phyloP scores from a whole-genome alignment of 2,113 vertebrate species.

The Coregonus clupeaformis region DNA sequence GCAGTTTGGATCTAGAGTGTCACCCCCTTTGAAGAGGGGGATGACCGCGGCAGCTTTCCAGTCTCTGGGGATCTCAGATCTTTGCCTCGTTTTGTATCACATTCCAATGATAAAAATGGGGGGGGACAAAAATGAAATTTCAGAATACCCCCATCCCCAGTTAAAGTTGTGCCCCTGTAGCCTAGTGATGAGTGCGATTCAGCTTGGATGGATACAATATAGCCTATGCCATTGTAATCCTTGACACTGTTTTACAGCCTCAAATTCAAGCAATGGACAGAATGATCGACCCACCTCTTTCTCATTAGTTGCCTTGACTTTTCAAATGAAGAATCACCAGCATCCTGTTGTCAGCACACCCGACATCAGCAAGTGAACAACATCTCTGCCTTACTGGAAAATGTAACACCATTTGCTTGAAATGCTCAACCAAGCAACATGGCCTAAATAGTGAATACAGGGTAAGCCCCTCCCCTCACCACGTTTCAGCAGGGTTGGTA shows the following conservation, averaged over 20 bases:
- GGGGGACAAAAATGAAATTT: no score
- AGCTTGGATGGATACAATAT: no score
- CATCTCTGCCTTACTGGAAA: not conserved
- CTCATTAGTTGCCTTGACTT: not conserved
- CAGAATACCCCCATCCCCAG: no score
- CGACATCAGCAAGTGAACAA: not conserved
- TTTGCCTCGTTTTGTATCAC: no score
- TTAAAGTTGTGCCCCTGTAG: not conserved
- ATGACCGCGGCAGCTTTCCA: no score
- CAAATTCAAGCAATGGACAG: not conserved
- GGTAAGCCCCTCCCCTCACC: constrained; percentile 20
- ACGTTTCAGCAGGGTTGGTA: no score
- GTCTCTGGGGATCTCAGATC: no score
- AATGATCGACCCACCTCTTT: constrained; percentile 22
- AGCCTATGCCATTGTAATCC: not conserved
- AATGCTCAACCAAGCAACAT: constrained; percentile 37
- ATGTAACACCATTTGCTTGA: constrained; percentile 12
- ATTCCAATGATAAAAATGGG: no score
- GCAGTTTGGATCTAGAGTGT: no score
- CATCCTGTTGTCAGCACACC: not conserved
- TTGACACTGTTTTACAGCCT: not conserved
- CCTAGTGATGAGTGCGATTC: no score
- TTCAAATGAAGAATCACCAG: not conserved
- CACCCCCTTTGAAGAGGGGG: no score
- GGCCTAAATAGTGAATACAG: constrained; percentile 4